Evolutionary conservation across 2,113 vertebrate genomes (phyloP), one percentile per base, ranked within the genome.

Genomic region (Synchiropus splendidus): DNA sequence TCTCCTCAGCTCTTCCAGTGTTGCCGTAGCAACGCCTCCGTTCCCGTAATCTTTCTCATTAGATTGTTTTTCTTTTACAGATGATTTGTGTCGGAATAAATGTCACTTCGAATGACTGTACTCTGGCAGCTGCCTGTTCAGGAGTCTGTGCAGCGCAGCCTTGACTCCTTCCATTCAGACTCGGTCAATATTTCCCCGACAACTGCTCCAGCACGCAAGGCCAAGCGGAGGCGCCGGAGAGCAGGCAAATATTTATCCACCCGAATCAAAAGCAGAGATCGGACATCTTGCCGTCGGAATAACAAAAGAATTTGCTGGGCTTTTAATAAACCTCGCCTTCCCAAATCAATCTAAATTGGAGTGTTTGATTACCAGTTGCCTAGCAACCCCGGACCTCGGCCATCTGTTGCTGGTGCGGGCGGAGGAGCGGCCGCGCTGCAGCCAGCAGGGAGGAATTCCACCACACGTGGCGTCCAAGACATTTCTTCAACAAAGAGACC

Each of bases 281-380:
- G 46, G 58, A 64, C 67, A 57, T 79, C 65, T 64, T 57, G 38
- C 64, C 48, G 48, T 61, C 44, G 42, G 42, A 59, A 62, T 72
- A 68, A 72, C 57, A 71, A 77, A 73, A 70, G 54, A 72, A 56
- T 71, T 69, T 51, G 55, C 52, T 56, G 58, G 61, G 54, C 65
- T 69, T 76, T 77, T 77, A 72, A 77, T 72, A 70, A 77, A 79
- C 51, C 49, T 60, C 64, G 42, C 42, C 77, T 68, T 72, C 67
- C 72, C 66, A 64, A 79, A 76, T 80, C 74, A 79, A 71, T 79
- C 68, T 64, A 64, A 82, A 74, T 82, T 74, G 70, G 79, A 82
- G 75, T 74, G 72, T 79, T 83, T 83, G 78, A 84, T 82, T 75
- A 79, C 69, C 78, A 81, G 82, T 85, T 77, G 80, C 83, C 79